phyloP scores from a whole-genome alignment of 1,140 invertebrate genomes.

The Procambarus clarkii region DNA sequence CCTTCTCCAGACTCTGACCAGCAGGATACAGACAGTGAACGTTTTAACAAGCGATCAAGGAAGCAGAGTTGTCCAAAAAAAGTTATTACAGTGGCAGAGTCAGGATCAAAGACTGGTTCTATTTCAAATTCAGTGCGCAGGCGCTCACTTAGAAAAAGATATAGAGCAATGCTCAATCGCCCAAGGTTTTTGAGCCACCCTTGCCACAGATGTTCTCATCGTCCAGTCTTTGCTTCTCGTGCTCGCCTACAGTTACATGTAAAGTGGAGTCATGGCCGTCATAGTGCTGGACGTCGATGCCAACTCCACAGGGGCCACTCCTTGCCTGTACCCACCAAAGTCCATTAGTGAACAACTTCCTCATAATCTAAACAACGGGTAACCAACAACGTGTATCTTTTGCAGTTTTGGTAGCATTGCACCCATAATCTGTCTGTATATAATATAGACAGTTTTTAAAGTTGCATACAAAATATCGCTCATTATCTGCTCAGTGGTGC shows the following conservation, averaged over 20 bases:
- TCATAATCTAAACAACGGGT: conserved; percentile 49
- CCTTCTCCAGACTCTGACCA: conserved; percentile 61
- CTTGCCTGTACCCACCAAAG: not conserved
- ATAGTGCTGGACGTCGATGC: not conserved
- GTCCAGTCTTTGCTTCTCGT: conserved; percentile 65
- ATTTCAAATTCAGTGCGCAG: conserved; percentile 21
- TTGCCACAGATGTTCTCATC: conserved; percentile 66
- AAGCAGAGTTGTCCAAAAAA: conserved; percentile 78
- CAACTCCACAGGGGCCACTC: conserved; percentile 17
- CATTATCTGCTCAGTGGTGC: conserved; percentile 30
- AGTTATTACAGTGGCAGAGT: conserved; percentile 74
- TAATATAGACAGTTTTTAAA: conserved; percentile 17
- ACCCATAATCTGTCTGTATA: conserved; percentile 7
- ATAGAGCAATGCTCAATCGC: conserved; percentile 40
- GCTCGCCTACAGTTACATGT: conserved; percentile 65
- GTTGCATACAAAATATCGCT: conserved; percentile 33
- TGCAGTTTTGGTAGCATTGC: conserved; percentile 26
- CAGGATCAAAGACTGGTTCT: conserved; percentile 19
- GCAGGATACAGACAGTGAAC: conserved; percentile 68
- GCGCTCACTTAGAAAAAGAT: not conserved
- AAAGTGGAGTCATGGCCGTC: conserved; percentile 49
- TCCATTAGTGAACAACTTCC: conserved; percentile 18
- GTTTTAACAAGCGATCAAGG: conserved; percentile 75
- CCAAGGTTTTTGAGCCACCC: conserved; percentile 57
- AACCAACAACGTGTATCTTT: conserved; percentile 55